phyloP scores from a whole-genome alignment of 2,888 invertebrate genomes.

The Scaeva pyrastri region DNA sequence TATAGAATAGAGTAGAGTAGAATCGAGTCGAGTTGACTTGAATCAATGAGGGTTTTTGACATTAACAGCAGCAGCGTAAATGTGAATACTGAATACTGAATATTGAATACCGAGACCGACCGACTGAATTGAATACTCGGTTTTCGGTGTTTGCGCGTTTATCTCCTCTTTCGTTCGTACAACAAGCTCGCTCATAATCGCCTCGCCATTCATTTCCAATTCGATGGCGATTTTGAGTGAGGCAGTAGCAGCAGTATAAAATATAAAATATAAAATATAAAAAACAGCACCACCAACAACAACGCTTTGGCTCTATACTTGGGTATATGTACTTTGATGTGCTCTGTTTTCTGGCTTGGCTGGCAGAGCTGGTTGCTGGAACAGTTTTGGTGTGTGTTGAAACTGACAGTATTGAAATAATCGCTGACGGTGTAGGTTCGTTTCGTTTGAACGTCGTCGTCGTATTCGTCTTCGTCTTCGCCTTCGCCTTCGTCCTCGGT shows the following conservation, averaged over 20 bases:
- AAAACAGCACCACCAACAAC: constrained; percentile 10
- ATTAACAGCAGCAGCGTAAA: constrained; percentile 52
- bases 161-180: constrained; percentile 61
- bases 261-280: background rate
- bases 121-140: no score
- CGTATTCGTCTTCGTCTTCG: constrained; percentile 35
- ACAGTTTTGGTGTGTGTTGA: constrained; percentile 63
- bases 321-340: constrained; percentile 19
- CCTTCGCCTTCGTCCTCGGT: constrained; percentile 40
- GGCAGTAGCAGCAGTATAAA: constrained; percentile 10
- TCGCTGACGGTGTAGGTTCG: constrained; percentile 79
- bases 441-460: constrained; percentile 62
- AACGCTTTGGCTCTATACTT: background rate
- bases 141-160: constrained; percentile 58
- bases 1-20: background rate
- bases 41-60: constrained; percentile 73
- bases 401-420: constrained; percentile 81
- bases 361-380: constrained; percentile 42
- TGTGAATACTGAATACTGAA: constrained; percentile 52
- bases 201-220: constrained; percentile 69
- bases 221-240: constrained; percentile 66
- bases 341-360: constrained; percentile 35
- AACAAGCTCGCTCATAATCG: constrained; percentile 73
- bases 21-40: constrained; percentile 4
- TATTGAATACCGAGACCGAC: no score